Evolutionary conservation across 2,113 vertebrate genomes (phyloP).

Genomic region (Catagonus wagneri): DNA sequence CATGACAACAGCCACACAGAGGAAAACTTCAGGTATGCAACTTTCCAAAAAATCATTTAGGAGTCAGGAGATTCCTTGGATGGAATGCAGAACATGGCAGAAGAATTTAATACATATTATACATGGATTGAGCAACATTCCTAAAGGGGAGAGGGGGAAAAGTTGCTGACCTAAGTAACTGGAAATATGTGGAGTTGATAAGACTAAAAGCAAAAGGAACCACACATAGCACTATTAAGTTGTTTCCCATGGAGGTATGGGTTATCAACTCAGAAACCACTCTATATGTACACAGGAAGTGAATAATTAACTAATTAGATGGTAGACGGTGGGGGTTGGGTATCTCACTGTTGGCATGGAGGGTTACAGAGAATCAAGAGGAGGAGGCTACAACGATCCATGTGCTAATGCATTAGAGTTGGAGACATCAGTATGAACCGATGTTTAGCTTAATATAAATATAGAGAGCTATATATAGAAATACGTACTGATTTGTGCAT

Average conservation of each 20-base stretch:
- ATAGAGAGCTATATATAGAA: background rate
- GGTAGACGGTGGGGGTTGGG: background rate
- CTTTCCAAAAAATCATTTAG: background rate
- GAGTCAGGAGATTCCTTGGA: background rate
- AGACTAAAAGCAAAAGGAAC: background rate
- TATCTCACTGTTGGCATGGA: background rate
- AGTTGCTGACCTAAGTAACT: background rate
- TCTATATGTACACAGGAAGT: background rate
- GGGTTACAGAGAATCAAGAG: background rate
- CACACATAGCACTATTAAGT: background rate
- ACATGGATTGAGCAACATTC: background rate
- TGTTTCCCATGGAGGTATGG: rapidly evolving
- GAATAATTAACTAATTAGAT: background rate
- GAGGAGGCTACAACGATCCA: background rate
- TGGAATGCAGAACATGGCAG: background rate
- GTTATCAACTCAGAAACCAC: background rate
- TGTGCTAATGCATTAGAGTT: background rate
- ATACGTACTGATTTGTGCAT: background rate
- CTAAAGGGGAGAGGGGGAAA: background rate
- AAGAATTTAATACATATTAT: background rate
- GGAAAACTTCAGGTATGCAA: background rate
- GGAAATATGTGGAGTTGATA: background rate
- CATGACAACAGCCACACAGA: background rate
- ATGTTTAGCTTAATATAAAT: background rate
- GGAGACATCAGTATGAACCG: background rate